Conservation (phyloP, 2,888 invertebrate species). For the Drepana falcataria region DNA sequence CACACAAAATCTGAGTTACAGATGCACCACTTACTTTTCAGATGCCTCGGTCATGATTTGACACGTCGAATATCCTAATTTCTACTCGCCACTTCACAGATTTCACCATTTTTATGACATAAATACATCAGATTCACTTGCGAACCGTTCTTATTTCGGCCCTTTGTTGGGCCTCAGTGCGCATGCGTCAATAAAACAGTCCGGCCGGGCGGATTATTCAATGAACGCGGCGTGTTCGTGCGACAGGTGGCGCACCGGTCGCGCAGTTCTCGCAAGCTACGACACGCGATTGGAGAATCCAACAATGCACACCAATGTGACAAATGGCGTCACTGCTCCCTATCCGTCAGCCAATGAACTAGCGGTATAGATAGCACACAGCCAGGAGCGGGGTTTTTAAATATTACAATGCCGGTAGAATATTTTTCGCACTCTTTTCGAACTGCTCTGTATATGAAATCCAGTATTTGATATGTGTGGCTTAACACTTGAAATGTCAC, state of each 20-base stretch:
- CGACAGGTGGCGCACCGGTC: constrained; percentile 72
- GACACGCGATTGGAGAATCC: constrained; percentile 41
- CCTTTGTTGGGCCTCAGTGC: constrained; percentile 77
- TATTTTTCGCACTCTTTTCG: constrained; percentile 20
- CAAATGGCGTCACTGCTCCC: constrained; percentile 44
- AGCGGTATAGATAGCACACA: constrained; percentile 25
- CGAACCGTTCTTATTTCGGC: constrained; percentile 72
- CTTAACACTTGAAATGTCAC: constrained; percentile 2
- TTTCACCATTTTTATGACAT: constrained; percentile 91
- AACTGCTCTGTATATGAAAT: constrained; percentile 7
- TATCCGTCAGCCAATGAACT: constrained; percentile 42
- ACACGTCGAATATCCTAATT: constrained; percentile 90
- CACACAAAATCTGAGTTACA: constrained; percentile 51
- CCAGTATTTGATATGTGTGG: constrained; percentile 3
- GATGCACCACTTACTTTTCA: constrained; percentile 87
- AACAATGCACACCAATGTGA: constrained; percentile 23
- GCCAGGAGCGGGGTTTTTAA: constrained; percentile 47
- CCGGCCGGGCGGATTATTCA: constrained; percentile 70
- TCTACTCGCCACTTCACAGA: constrained; percentile 88
- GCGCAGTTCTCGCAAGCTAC: constrained; percentile 37
- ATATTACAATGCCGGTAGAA: constrained; percentile 24
- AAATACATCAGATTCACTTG: constrained; percentile 83
- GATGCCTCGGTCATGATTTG: constrained; percentile 94
- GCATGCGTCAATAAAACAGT: constrained; percentile 72
- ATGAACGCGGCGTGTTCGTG: constrained; percentile 61